phyloP scores from a whole-genome alignment of 2,113 vertebrate species.

The Hymenochirus boettgeri region DNA sequence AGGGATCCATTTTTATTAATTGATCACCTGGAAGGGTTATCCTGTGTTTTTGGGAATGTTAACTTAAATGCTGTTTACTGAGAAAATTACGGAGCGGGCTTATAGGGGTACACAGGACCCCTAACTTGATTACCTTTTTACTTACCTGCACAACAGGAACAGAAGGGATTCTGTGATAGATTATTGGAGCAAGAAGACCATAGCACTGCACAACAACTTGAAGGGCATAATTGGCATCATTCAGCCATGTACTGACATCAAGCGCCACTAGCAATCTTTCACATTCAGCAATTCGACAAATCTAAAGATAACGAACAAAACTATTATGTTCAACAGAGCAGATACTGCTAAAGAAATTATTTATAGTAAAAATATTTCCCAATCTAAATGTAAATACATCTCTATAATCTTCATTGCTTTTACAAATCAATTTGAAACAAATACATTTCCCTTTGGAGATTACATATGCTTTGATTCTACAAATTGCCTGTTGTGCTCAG shows the following conservation, averaged over 20 bases:
- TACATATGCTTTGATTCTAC: slow-evolving; percentile 29
- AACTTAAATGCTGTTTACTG: too few relatives aligned
- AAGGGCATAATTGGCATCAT: slow-evolving; percentile 66
- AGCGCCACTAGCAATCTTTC: slow-evolving; percentile 76
- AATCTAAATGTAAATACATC: slow-evolving; percentile 39
- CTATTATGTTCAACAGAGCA: slow-evolving; percentile 34
- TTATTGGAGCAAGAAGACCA: slow-evolving; percentile 79
- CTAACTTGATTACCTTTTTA: too few relatives aligned
- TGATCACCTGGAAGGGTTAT: too few relatives aligned
- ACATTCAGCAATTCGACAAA: slow-evolving; percentile 78
- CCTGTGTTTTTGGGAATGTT: too few relatives aligned
- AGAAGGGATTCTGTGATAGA: slow-evolving; percentile 80
- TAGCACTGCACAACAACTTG: slow-evolving; percentile 84
- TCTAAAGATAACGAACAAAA: slow-evolving; percentile 58
- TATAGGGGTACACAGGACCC: too few relatives aligned
- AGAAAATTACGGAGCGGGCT: too few relatives aligned
- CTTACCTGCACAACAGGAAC: slow-evolving; percentile 76
- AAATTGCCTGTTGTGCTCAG: slow-evolving; percentile 27
- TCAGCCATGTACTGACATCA: slow-evolving; percentile 78
- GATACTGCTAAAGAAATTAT: slow-evolving; percentile 12
- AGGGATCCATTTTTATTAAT: too few relatives aligned
- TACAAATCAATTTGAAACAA: slow-evolving; percentile 27
- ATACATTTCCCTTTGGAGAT: slow-evolving; percentile 25
- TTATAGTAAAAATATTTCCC: slow-evolving; percentile 14
- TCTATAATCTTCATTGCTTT: slow-evolving; percentile 28